Evolutionary conservation across 1,140 invertebrate genomes (phyloP), one percentile per base, ranked within the genome.

Genomic region (Meteorus sp.): DNA sequence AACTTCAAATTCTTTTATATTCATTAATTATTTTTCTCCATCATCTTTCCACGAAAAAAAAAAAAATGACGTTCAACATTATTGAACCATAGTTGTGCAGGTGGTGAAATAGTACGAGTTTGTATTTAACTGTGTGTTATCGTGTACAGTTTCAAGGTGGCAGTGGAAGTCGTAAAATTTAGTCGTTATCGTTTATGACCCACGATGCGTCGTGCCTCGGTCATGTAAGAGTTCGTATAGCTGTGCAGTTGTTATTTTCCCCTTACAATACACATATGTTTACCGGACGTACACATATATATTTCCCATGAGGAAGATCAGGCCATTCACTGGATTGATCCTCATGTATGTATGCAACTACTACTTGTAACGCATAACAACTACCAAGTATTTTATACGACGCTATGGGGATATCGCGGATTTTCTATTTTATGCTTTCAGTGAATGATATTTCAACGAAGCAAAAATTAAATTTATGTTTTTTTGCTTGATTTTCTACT

Each of bases 121-220:
- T 44, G 7, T 55, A 43, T 22, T 44, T 55, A 17, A 55, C 17
- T 48, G n/a, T 37, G 5, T 52, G 59, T 60, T 60, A 60, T 60
- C 59, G 35, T 39, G 15, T 13, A 56, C 59, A 23, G 41, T 52
- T 59, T 56, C 33, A 15, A 31, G 9, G 33, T n/a, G 37, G 43
- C 37, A 44, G 53, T 35, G 31, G 35, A 23, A 47, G 35, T 61
- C 59, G 54, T 61, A 61, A 61, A 61, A 61, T 61, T 56, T 51
- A 56, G 44, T 45, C 59, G 59, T 52, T 61, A 61, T 61, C 59
- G 59, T 56, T 61, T 56, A 61, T 33, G 27, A 23, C 37, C 50
- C 11, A 22, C 17, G 20, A 43, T 29, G 25, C 39, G 52, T 37
- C 33, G 22, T 20, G 17, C 31, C 11, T 44, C 44, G 39, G 39